Percentiles rank a stretch among this genome's conserved stretches.
Conservation (phyloP, 2,888 invertebrate genomes). For the Melitaea athalia region DNA sequence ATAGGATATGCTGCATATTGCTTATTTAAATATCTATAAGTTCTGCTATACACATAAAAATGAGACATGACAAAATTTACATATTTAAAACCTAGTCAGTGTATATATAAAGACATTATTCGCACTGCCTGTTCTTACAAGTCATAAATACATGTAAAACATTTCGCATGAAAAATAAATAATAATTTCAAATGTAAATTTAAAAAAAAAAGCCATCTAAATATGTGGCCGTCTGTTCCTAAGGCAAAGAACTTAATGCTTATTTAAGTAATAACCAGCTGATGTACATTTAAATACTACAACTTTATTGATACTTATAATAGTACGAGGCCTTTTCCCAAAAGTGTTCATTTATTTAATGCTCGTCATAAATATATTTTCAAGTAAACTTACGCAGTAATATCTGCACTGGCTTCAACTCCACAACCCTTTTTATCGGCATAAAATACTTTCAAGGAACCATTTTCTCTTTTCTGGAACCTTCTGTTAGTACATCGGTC, state of each 20-base stretch:
- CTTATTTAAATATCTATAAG: neutral
- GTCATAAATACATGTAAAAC: slow-evolving; percentile 1
- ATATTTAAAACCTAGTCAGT: neutral
- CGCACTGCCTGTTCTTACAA: slow-evolving; percentile 7
- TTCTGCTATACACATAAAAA: neutral
- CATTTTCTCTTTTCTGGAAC: slow-evolving; percentile 94
- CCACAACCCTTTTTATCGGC: slow-evolving; percentile 98
- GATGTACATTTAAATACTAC: no score
- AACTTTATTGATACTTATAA: no score
- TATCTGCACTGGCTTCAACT: slow-evolving; percentile 88
- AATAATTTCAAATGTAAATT: neutral
- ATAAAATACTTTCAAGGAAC: slow-evolving; percentile 91
- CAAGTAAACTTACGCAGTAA: slow-evolving; percentile 83
- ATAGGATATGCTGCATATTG: no score
- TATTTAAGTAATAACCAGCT: no score
- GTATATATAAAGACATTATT: slow-evolving; percentile 1
- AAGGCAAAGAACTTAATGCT: no score
- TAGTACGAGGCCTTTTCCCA: no score
- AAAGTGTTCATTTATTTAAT: neutral
- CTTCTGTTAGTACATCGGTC: slow-evolving; percentile 96
- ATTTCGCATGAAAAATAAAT: neutral
- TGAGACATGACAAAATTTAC: neutral
- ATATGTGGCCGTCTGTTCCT: no score
- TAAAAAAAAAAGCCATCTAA: neutral
- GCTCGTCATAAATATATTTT: neutral